These are phyloP conservation scores for Heliangelus exortis DNA, from an alignment of 2,797 vertebrate genomes.

Conservation along the genomic window DNA sequence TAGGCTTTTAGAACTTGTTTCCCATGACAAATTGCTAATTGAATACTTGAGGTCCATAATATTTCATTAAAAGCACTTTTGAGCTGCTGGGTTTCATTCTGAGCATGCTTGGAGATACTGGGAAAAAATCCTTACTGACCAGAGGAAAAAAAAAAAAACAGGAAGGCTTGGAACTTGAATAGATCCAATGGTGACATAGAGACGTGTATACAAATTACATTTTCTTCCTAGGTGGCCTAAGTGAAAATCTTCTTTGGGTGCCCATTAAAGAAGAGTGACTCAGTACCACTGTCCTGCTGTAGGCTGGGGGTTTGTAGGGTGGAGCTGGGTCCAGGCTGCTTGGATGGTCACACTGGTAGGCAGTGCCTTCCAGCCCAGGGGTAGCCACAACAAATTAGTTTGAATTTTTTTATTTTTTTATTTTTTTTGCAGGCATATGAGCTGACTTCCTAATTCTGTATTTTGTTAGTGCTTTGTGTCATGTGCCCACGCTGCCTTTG, in stretches of 20 bases:
- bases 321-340: background rate
- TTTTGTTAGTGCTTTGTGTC: background rate
- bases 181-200: background rate
- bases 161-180: background rate
- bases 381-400: background rate
- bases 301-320: too few relatives aligned
- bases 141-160: background rate
- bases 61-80: background rate
- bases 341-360: background rate
- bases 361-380: background rate
- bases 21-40: background rate
- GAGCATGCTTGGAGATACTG: background rate
- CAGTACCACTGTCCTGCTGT: too few relatives aligned
- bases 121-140: background rate
- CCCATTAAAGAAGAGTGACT: rapidly evolving
- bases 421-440: background rate
- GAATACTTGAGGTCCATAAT: background rate
- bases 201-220: background rate
- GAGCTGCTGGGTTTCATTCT: background rate
- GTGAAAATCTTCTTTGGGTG: background rate
- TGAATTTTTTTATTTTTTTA: background rate
- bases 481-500: background rate
- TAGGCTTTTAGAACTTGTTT: background rate
- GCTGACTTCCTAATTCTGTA: background rate
- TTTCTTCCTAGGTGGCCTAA: background rate